Evolutionary conservation across 1,140 invertebrate species (phyloP).

Genomic region (Caenorhabditis latens): DNA sequence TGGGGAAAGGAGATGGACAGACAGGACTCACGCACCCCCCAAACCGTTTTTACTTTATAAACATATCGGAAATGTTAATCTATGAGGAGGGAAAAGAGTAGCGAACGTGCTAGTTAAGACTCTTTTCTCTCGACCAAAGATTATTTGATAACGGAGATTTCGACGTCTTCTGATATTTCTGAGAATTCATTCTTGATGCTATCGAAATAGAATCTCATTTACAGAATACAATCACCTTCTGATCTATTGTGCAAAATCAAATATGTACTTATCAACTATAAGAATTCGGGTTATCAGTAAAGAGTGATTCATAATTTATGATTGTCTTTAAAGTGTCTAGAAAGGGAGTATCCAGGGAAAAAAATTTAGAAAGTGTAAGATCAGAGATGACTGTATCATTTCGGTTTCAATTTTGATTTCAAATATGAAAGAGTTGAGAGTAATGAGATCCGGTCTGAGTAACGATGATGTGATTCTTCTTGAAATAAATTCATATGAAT

Average conservation of each 20-base stretch:
- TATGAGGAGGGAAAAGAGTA: neutral
- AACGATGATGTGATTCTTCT: too few species aligned
- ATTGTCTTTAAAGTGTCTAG: neutral
- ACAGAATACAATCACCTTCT: neutral
- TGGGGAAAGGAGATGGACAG: slow-evolving; percentile 4
- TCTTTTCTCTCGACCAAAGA: neutral
- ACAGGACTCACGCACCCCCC: slow-evolving; percentile 10
- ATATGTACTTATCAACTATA: slow-evolving; percentile 11
- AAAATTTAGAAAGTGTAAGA: neutral
- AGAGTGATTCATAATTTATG: slow-evolving; percentile 42
- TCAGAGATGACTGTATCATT: neutral
- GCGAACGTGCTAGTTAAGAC: neutral
- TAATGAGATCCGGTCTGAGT: too few species aligned
- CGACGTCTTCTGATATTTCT: neutral
- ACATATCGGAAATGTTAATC: slow-evolving; percentile 54
- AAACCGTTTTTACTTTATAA: slow-evolving; percentile 25
- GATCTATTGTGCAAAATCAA: neutral
- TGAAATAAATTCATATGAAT: too few species aligned
- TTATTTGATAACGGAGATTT: slow-evolving; percentile 21
- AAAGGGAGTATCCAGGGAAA: neutral
- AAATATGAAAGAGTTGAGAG: too few species aligned
- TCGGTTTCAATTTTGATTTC: too few species aligned
- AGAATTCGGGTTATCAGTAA: neutral
- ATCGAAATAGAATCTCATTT: neutral
- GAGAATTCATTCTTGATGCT: neutral